Base-by-base conservation (phyloP, 1,140 invertebrate genomes). In the Temnothorax nylanderi region DNA sequence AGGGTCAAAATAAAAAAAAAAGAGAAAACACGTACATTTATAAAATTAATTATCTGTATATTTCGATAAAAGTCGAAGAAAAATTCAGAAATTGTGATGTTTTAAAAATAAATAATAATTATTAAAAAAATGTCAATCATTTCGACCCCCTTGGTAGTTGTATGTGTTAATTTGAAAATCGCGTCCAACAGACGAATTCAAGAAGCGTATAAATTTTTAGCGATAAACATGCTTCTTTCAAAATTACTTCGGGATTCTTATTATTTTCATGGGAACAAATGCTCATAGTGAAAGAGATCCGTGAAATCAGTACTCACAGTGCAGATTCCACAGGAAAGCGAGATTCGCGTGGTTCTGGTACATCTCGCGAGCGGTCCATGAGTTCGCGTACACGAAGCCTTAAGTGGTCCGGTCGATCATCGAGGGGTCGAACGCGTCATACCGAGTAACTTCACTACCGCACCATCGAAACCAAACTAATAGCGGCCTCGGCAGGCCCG, bases 391-490 rank as follows among this genome's bases (percentile, higher is more conserved):
- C 58, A 78, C 54, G 18, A 56, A 32, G 51, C 60, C 76, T 85
- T 69, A 85, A 85, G 78, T 85, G 89, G 86, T 72, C 77, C 78
- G 54, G 72, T 60, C 54, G 88, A 89, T 87, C 88, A 87, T 67
- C 69, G 58, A 86, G 64, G 90, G 91, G 88, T 89, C 90, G 92
- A 91, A 94, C 93, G 92, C 91, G 93, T 93, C 91, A 90, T 91
- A 91, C 89, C 92, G 93, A 92, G 92, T 91, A 92, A 93, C 93
- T 26, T 92, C 91, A 93, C 93, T 93, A 91, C 91, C 90, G 92
- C 93, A 94, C 92, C 93, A 94, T 93, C 93, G 81, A 92, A 94
- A 93, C 87, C 89, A 90, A 94, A 94, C 93, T 94, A 94, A 93
- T 93, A 91, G 87, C 88, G 37, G 51, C 72, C 72, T 56, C n/a